Evolutionary conservation across 2,888 invertebrate genomes (phyloP), one percentile per base, ranked within the genome.

Genomic region (Dasypolia templi): DNA sequence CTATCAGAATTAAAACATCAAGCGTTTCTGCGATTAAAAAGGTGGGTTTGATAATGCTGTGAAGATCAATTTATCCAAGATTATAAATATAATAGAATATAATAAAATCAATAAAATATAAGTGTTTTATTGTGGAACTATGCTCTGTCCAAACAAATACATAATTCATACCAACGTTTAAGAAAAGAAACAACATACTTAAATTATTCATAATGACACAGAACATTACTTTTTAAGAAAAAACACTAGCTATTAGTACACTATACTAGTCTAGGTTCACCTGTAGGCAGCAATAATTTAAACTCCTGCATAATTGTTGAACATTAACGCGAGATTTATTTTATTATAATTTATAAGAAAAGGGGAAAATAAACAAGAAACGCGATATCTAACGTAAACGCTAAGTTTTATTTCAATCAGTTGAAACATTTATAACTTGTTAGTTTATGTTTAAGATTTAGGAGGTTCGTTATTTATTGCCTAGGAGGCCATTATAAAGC

Each of bases 371-470:
- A 83, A 77, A 83, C 77, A 53, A 53, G 55, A 59, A 79, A 69
- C 58, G 58, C 61, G 65, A 64, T 75, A n/a, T n/a, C n/a, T n/a
- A n/a, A 51, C 12, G 68, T 51, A 65, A 22, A 59, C 26, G 71
- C 32, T 39, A 46, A 73, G 80, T 83, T 83, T 76, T 77, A 81
- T 83, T 83, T 83, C 83, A 73, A 81, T 83, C 81, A 83, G 6
- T 77, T 55, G 72, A 63, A 65, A 39, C 59, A 75, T 80, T 83
- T 80, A 74, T 66, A 68, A 64, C 19, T 35, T 44, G 59, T 65
- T 68, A 69, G 80, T 79, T 78, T 68, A 26, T 55, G 35, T 78
- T 61, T 46, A 29, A 79, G 62, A 80, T 79, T 80, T 71, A 70
- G 53, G 62, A 59, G 68, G 14, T 46, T 35, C 11, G 32, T 67